These are phyloP conservation scores for Paracyprichromis sp. DNA, from an alignment of 2,113 vertebrate genomes.

Conservation along the genomic window DNA sequence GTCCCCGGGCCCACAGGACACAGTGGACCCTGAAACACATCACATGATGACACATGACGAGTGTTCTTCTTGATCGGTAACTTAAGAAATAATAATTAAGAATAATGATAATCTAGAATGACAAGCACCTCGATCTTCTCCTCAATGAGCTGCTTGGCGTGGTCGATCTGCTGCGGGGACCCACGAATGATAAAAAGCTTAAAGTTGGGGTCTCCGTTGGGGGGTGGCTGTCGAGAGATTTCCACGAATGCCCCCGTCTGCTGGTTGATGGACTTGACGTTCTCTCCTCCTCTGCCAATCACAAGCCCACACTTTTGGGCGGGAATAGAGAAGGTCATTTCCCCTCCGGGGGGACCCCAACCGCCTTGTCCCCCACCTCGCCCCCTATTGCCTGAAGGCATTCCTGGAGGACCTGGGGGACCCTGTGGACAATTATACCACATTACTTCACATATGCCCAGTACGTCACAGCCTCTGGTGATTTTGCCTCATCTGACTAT, in stretches of 20 bases:
- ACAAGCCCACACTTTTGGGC: slow-evolving; percentile 90
- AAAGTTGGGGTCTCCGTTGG: slow-evolving; percentile 89
- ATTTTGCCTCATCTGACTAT: neutral
- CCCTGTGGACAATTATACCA: slow-evolving; percentile 41
- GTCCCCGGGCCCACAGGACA: slow-evolving; percentile 80
- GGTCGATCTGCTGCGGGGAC: slow-evolving; percentile 86
- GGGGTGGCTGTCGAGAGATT: slow-evolving; percentile 84
- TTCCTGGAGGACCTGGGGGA: slow-evolving; percentile 76
- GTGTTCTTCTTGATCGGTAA: neutral
- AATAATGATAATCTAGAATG: neutral
- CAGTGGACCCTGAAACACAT: slow-evolving; percentile 73
- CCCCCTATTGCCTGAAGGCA: slow-evolving; percentile 80
- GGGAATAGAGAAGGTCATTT: slow-evolving; percentile 89
- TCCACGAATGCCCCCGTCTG: slow-evolving; percentile 90
- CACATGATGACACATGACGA: neutral
- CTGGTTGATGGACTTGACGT: slow-evolving; percentile 91
- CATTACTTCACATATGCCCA: neutral
- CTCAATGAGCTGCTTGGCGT: slow-evolving; percentile 91
- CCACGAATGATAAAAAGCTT: slow-evolving; percentile 88
- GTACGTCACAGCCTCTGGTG: neutral
- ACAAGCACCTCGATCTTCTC: slow-evolving; percentile 86
- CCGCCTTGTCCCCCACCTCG: slow-evolving; percentile 80
- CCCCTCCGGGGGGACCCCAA: slow-evolving; percentile 86
- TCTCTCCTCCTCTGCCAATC: slow-evolving; percentile 88
- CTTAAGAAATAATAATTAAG: neutral